A percentile compares a stretch with the other conserved stretches of the same genome.
Conservation (phyloP, 2,888 invertebrate genomes). For the Cotesia congregata region DNA sequence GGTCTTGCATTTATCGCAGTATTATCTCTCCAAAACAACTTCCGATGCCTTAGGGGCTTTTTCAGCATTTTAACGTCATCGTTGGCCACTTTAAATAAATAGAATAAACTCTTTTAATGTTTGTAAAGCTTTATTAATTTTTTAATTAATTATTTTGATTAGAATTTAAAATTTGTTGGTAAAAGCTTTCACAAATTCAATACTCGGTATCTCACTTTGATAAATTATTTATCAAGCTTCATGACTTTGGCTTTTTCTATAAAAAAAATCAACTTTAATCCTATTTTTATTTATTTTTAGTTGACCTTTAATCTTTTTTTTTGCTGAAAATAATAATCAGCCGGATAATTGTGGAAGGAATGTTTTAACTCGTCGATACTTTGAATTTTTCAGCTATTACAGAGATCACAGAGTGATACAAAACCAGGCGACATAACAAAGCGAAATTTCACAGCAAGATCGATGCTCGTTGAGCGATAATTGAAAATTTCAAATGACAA, state of each 20-base stretch:
- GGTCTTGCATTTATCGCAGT: constrained; percentile 1
- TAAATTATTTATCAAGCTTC: not conserved
- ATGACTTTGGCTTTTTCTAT: not conserved
- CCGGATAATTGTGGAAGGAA: not conserved
- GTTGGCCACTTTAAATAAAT: constrained; percentile 5
- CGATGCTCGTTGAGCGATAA: constrained; percentile 7
- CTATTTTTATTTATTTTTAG: not conserved
- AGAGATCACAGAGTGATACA: not conserved
- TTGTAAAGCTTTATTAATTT: not conserved
- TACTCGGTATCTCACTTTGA: not conserved
- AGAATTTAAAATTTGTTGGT: not conserved
- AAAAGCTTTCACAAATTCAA: not conserved
- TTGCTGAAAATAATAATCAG: not conserved
- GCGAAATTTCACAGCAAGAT: constrained; percentile 8
- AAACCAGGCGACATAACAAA: not conserved
- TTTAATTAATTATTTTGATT: not conserved
- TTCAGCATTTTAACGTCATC: constrained; percentile 2
- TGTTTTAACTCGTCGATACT: not conserved
- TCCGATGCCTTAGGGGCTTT: not conserved
- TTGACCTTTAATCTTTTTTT: not conserved
- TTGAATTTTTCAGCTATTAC: not conserved
- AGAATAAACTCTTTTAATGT: not conserved
- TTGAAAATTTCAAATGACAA: constrained; percentile 12
- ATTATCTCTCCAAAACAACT: constrained; percentile 12
- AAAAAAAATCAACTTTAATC: not conserved